Conservation (phyloP, 1,140 invertebrate species). For the Caenorhabditis remanei region DNA sequence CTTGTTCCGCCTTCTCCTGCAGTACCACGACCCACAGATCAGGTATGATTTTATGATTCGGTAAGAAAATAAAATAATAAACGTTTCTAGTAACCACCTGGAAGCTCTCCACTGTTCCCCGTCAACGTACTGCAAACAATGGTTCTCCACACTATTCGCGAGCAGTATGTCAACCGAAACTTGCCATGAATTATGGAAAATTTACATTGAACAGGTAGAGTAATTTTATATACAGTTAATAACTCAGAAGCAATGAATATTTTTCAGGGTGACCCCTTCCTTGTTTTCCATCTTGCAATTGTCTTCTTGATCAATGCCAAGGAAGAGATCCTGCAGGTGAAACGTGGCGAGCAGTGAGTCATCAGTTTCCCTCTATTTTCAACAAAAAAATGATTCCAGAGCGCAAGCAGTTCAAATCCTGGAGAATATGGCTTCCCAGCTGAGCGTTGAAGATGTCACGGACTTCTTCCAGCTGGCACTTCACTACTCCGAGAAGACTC, state of each 20-base stretch:
- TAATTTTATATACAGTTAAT: not conserved
- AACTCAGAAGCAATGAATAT: not conserved
- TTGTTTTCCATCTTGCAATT: slow-evolving; percentile 92
- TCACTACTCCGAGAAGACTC: slow-evolving; percentile 92
- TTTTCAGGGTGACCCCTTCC: slow-evolving; percentile 87
- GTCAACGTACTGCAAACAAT: slow-evolving; percentile 89
- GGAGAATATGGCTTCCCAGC: slow-evolving; percentile 65
- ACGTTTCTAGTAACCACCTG: slow-evolving; percentile 87
- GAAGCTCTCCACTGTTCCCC: slow-evolving; percentile 94
- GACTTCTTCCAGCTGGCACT: slow-evolving; percentile 93
- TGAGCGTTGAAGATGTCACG: slow-evolving; percentile 87
- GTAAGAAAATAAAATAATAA: not conserved
- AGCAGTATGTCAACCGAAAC: slow-evolving; percentile 88
- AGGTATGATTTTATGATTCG: slow-evolving; percentile 83
- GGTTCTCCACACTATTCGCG: slow-evolving; percentile 92
- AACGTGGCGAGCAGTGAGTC: slow-evolving; percentile 66
- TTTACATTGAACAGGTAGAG: slow-evolving; percentile 94
- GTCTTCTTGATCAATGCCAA: slow-evolving; percentile 96
- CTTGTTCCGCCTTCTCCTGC: slow-evolving; percentile 88
- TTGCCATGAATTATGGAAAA: slow-evolving; percentile 93
- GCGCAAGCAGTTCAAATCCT: slow-evolving; percentile 64
- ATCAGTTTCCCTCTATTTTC: not conserved
- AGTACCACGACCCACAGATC: slow-evolving; percentile 97
- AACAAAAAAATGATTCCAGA: slow-evolving; percentile 18
- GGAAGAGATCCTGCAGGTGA: slow-evolving; percentile 76